Conservation (phyloP, 2,113 vertebrate genomes). For the Tretioscincus oriximinensis region DNA sequence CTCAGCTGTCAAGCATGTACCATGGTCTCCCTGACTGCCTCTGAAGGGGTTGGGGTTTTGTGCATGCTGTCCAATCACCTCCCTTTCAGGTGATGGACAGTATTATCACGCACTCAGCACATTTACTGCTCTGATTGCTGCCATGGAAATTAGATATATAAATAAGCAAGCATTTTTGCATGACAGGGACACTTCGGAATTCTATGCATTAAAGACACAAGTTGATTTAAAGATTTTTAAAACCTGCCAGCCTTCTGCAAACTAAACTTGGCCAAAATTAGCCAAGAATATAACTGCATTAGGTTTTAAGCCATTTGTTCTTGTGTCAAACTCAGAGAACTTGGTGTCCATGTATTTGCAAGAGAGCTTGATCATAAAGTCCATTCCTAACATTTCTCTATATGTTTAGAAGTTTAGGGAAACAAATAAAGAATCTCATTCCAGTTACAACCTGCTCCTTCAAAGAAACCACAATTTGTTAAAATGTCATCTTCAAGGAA, state of each 20-base stretch:
- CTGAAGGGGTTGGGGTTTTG: no score
- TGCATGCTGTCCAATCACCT: no score
- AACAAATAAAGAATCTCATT: background rate
- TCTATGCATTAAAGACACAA: background rate
- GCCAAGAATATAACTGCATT: background rate
- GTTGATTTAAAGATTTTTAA: background rate
- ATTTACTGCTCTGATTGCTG: no score
- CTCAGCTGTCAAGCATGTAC: no score
- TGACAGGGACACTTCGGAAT: background rate
- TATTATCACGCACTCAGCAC: no score
- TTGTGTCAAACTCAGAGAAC: background rate
- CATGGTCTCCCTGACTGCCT: no score
- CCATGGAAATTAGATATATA: no score
- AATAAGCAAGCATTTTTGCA: background rate
- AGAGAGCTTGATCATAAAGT: background rate
- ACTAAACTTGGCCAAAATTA: background rate
- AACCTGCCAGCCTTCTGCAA: background rate
- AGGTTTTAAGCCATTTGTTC: background rate
- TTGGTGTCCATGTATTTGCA: background rate
- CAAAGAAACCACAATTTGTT: constrained; percentile 32
- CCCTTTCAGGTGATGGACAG: no score
- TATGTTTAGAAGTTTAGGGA: background rate
- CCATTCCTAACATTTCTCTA: background rate
- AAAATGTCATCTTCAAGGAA: constrained; percentile 39
- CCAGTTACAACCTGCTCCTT: background rate